phyloP scores from a whole-genome alignment of 2,113 vertebrate genomes.

The Brienomyrus longianalis region DNA sequence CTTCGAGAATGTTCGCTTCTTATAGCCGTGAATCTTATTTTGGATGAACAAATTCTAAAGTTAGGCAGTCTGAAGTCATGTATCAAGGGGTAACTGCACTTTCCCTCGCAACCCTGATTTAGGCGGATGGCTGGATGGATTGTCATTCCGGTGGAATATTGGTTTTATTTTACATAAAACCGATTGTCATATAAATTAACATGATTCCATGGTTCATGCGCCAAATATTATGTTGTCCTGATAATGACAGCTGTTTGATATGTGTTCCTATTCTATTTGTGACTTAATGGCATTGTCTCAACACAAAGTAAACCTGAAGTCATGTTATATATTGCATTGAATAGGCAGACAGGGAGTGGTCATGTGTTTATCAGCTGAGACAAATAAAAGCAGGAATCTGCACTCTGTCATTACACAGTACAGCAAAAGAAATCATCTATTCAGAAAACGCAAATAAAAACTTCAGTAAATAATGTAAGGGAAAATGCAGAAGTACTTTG shows the following conservation, averaged over 20 bases:
- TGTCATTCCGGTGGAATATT: neutral
- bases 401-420: neutral
- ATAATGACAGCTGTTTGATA: slow-evolving; percentile 4
- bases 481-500: neutral
- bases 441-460: neutral
- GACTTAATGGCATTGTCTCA: neutral
- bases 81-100: neutral
- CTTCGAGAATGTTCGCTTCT: neutral
- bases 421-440: neutral
- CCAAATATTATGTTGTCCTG: neutral
- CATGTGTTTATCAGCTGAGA: neutral
- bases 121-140: neutral
- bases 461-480: neutral
- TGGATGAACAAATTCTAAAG: neutral
- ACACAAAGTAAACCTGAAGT: neutral
- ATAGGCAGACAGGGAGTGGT: neutral
- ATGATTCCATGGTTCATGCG: neutral
- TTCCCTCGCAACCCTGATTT: neutral
- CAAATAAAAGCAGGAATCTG: neutral
- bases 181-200: neutral
- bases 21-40: neutral
- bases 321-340: neutral
- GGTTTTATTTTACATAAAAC: neutral
- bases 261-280: neutral
- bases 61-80: neutral